Percentiles rank a stretch among this genome's conserved stretches.
These are phyloP conservation scores for Microhierax caerulescens DNA, from an alignment of 2,797 vertebrate genomes.

Conservation along the genomic window DNA sequence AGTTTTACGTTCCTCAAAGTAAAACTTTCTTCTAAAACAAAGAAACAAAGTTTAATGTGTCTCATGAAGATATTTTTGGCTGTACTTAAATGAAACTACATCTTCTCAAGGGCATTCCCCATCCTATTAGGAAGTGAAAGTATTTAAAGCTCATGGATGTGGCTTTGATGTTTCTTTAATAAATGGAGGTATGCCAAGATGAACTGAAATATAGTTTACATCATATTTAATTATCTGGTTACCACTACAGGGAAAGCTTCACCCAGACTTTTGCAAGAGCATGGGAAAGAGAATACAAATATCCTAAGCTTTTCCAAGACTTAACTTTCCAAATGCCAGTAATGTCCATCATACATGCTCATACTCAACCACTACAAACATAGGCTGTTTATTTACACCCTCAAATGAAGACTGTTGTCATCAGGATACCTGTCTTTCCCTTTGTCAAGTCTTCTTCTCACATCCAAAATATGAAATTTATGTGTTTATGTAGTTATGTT, in stretches of 20 bases:
- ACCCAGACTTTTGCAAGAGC: background rate
- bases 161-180: background rate
- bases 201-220: background rate
- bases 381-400: background rate
- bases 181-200: background rate
- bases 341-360: background rate
- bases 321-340: background rate
- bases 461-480: background rate
- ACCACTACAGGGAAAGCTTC: background rate
- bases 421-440: background rate
- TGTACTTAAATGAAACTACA: background rate
- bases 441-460: background rate
- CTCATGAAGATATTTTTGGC: constrained; percentile 20
- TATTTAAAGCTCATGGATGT: background rate
- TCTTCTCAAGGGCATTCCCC: background rate
- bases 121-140: background rate
- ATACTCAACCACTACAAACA: background rate
- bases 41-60: background rate
- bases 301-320: background rate
- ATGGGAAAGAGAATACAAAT: background rate
- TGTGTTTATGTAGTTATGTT: background rate
- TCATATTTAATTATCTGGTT: background rate
- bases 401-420: background rate
- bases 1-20: constrained; percentile 27
- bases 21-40: background rate